A percentile compares a stretch with the other conserved stretches of the same genome.
Evolutionary conservation across 2,888 invertebrate genomes (phyloP).

Genomic region (Drosophila phalerata): DNA sequence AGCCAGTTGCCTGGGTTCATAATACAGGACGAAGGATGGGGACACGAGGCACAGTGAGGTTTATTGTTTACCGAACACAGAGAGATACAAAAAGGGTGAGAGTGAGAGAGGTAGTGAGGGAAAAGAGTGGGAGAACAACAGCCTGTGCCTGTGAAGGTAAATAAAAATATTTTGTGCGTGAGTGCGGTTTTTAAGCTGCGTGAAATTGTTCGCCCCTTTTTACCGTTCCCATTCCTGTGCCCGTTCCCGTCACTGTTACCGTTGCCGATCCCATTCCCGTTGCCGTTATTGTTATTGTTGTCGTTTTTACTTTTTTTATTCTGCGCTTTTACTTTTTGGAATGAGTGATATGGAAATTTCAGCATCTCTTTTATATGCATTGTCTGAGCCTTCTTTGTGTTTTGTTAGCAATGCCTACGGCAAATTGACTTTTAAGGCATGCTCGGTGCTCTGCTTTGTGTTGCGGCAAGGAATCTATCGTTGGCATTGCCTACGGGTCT

Average conservation of each 20-base stretch:
- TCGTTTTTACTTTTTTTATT: constrained; percentile 26
- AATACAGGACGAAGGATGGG: constrained; percentile 23
- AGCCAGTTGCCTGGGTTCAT: constrained; percentile 21
- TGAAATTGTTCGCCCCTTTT: constrained; percentile 70
- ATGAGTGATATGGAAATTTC: constrained; percentile 69
- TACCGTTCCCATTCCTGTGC: constrained; percentile 31
- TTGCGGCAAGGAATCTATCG: constrained; percentile 55
- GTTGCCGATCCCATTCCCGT: constrained; percentile 11
- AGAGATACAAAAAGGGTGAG: constrained; percentile 9
- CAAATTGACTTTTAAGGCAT: constrained; percentile 76
- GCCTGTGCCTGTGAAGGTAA: constrained; percentile 60
- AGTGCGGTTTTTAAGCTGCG: constrained; percentile 81
- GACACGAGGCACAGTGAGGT: constrained; percentile 34
- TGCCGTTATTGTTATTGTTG: constrained; percentile 37
- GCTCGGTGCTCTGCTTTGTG: constrained; percentile 33
- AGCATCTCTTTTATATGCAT: constrained; percentile 71
- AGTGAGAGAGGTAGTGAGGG: not conserved
- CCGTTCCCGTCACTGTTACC: constrained; percentile 34
- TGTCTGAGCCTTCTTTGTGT: constrained; percentile 67
- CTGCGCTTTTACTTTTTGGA: constrained; percentile 10
- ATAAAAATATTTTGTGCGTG: constrained; percentile 80
- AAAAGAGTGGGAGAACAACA: not conserved
- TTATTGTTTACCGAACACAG: constrained; percentile 72
- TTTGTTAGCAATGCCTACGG: constrained; percentile 74
- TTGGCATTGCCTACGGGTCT: constrained; percentile 49